phyloP scores from a whole-genome alignment of 2,888 invertebrate genomes.

The Ypsolopha scabrella region DNA sequence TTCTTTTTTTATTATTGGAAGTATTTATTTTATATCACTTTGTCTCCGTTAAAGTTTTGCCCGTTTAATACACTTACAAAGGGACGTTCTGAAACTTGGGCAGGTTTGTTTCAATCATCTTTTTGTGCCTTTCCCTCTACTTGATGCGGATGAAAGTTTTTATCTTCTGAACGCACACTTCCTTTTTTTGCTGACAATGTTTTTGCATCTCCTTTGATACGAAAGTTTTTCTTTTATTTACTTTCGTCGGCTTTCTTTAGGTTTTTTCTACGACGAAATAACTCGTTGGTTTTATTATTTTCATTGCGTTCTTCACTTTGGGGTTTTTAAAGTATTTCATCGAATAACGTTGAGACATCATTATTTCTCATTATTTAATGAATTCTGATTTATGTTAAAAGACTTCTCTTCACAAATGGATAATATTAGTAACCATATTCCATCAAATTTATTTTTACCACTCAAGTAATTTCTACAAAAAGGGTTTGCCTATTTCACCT shows the following conservation, averaged over 20 bases:
- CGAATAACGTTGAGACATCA: too few relatives aligned
- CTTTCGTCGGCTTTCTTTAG: background rate
- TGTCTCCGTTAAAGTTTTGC: conserved; percentile 52
- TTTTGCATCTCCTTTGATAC: background rate
- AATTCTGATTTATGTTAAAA: too few relatives aligned
- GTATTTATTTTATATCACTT: conserved; percentile 65
- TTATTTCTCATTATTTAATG: too few relatives aligned
- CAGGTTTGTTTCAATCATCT: conserved; percentile 61
- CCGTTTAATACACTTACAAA: conserved; percentile 65
- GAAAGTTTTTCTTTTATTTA: background rate
- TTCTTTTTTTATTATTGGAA: conserved; percentile 63
- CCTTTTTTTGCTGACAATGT: background rate
- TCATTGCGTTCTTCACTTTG: background rate
- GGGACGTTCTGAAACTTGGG: conserved; percentile 41
- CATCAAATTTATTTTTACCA: too few relatives aligned
- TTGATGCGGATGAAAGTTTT: conserved; percentile 30
- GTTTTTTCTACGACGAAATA: too few relatives aligned
- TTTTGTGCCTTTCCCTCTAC: conserved; percentile 21
- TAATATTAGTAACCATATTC: too few relatives aligned
- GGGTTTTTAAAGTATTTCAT: too few relatives aligned
- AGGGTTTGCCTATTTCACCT: too few relatives aligned
- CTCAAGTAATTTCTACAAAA: too few relatives aligned
- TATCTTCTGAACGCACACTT: background rate
- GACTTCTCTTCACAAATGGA: too few relatives aligned
- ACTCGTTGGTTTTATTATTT: background rate